These are phyloP conservation scores for Spermophilus dauricus DNA, from an alignment of 2,113 vertebrate species.

Conservation along the genomic window DNA sequence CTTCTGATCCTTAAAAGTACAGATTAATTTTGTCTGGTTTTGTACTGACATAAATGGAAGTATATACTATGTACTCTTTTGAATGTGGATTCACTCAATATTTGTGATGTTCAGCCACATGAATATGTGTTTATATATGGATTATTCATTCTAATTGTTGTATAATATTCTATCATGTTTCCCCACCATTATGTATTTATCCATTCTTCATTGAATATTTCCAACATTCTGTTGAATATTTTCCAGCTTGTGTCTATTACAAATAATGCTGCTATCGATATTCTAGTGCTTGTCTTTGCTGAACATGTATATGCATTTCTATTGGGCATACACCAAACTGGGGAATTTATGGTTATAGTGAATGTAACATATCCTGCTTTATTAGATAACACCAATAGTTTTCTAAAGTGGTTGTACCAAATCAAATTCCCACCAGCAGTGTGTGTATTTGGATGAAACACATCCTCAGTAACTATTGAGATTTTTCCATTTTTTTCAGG, in stretches of 20 bases:
- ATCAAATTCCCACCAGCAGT: background rate
- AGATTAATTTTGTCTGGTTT: slow-evolving; percentile 40
- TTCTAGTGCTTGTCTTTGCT: background rate
- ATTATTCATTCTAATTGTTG: background rate
- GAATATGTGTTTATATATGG: background rate
- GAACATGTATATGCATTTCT: background rate
- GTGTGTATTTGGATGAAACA: background rate
- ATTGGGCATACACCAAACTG: background rate
- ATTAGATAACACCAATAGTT: background rate
- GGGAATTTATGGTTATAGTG: background rate
- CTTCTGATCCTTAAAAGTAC: background rate
- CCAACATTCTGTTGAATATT: background rate
- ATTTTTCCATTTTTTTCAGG: background rate
- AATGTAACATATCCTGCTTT: background rate
- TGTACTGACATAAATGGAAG: slow-evolving; percentile 5
- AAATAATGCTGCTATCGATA: background rate
- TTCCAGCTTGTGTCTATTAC: background rate
- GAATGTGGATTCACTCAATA: slow-evolving; percentile 13
- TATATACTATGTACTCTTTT: background rate
- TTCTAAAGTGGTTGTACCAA: slow-evolving; percentile 8
- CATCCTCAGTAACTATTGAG: background rate
- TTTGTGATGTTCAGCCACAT: background rate
- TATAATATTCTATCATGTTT: background rate
- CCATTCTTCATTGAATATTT: background rate
- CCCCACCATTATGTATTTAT: background rate